Conservation (phyloP, 2,113 vertebrate species). For the Trichomycterus rosablanca region DNA sequence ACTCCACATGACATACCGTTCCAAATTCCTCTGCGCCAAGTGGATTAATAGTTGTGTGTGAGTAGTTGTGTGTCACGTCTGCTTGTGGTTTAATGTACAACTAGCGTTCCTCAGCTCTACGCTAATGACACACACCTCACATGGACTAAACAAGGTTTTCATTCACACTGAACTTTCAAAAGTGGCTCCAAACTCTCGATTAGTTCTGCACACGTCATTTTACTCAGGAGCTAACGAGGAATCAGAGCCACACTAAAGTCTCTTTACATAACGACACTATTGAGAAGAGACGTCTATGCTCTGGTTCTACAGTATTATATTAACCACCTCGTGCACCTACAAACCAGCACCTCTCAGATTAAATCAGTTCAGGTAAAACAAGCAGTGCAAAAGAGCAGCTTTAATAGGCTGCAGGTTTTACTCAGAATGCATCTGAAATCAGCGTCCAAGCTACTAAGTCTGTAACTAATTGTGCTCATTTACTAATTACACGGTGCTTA, state of each 20-base stretch:
- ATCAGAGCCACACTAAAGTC: conserved; percentile 11
- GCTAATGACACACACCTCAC: conserved; percentile 18
- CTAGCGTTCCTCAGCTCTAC: not conserved
- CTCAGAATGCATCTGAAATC: too few relatives aligned
- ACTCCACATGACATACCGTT: too few relatives aligned
- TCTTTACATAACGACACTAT: conserved; percentile 3
- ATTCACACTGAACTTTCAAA: conserved; percentile 2
- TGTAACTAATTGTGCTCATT: too few relatives aligned
- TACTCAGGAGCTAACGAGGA: not conserved
- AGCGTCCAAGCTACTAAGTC: too few relatives aligned
- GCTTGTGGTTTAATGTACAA: not conserved
- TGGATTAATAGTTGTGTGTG: not conserved
- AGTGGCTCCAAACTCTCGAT: not conserved
- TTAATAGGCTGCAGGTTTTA: too few relatives aligned
- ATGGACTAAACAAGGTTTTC: conserved; percentile 15
- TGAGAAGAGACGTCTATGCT: not conserved
- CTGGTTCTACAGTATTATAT: not conserved
- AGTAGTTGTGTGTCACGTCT: not conserved
- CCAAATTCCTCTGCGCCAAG: not conserved
- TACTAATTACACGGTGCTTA: too few relatives aligned
- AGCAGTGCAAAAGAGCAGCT: too few relatives aligned
- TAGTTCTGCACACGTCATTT: conserved; percentile 4
- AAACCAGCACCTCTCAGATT: too few relatives aligned
- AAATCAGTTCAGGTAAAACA: too few relatives aligned
- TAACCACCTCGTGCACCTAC: too few relatives aligned